Evolutionary conservation across 2,797 vertebrate genomes (phyloP), one percentile per base, ranked within the genome.

Genomic region (Rhynchotus rufescens): DNA sequence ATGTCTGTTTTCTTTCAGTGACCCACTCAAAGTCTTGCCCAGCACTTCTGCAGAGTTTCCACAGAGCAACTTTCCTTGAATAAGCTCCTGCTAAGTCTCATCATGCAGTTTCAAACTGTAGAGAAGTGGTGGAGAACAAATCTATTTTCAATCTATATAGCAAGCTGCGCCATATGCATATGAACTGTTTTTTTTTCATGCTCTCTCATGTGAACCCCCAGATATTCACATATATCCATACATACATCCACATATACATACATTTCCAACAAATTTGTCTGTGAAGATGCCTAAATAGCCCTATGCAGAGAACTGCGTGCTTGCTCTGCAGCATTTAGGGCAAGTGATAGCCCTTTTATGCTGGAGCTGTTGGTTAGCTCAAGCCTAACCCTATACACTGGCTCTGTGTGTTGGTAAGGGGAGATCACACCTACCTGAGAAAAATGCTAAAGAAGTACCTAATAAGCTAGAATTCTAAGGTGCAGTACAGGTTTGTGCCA

Each of bases 281-380:
- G 44, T 32, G 54, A 61, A 32, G 8, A 30, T 75, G 40, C 22
- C 82, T 52, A 7, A 62, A 6, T 30, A 80, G 57, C 76, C 45
- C 23, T 2, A 9, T 4, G 42, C 80, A 54, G 74, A 0, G 4
- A 79, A 56, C 77, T 62, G 74, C 52, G 81, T 71, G 73, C 11
- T 23, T 19, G 66, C 57, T 74, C 61, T 83, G 81, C 17, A 26
- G 23, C 1, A 1, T 4, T 23, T 5, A 20, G 69, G 67, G 61
- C 52, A 82, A 30, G 56, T 12, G 32, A 49, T 22, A 38, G 0
- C 56, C 30, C 71, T 22, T 56, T 4, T 30, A 8, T 0, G 0
- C 2, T 6, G 52, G 42, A 89, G 42, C 42, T 68, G 66, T 64
- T 36, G 42, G n/a, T 65, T 2, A 45, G 42, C 61, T 87, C 59